phyloP scores from a whole-genome alignment of 2,888 invertebrate species.

The Hipparchia sbordonii region DNA sequence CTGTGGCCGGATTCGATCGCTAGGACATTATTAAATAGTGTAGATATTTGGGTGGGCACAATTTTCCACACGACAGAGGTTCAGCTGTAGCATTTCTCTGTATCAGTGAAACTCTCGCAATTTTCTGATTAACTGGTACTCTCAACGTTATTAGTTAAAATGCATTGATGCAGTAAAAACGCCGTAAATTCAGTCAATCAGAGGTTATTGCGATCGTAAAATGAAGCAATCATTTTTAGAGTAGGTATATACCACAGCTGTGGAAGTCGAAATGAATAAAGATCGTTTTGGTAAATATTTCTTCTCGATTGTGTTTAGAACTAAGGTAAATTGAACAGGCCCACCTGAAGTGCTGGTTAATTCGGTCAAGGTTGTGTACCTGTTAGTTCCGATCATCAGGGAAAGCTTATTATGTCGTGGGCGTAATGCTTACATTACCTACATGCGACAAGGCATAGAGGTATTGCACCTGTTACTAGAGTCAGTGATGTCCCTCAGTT shows the following conservation, averaged over 20 bases:
- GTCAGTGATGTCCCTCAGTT: neutral
- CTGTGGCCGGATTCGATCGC: too few relatives aligned
- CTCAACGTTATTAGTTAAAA: too few relatives aligned
- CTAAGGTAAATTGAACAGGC: slow-evolving; percentile 21
- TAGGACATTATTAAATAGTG: too few relatives aligned
- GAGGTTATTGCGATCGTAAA: too few relatives aligned
- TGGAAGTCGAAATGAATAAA: neutral
- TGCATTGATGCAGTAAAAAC: too few relatives aligned
- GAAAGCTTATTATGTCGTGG: slow-evolving; percentile 34
- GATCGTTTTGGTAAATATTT: neutral
- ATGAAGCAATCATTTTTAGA: too few relatives aligned
- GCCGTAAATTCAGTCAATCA: too few relatives aligned
- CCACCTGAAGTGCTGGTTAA: slow-evolving; percentile 33
- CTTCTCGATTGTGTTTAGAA: neutral
- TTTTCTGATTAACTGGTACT: too few relatives aligned
- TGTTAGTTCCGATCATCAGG: slow-evolving; percentile 27
- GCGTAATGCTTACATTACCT: slow-evolving; percentile 22
- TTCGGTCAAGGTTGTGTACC: slow-evolving; percentile 47
- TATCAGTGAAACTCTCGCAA: too few relatives aligned
- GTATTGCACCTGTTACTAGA: neutral
- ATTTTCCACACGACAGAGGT: neutral
- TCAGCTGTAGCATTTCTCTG: too few relatives aligned
- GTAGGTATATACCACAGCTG: too few relatives aligned
- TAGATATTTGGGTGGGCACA: neutral
- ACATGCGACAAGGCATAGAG: neutral